These are phyloP conservation scores for Eupithecia tripunctaria DNA, from an alignment of 2,888 invertebrate species.

Conservation along the genomic window DNA sequence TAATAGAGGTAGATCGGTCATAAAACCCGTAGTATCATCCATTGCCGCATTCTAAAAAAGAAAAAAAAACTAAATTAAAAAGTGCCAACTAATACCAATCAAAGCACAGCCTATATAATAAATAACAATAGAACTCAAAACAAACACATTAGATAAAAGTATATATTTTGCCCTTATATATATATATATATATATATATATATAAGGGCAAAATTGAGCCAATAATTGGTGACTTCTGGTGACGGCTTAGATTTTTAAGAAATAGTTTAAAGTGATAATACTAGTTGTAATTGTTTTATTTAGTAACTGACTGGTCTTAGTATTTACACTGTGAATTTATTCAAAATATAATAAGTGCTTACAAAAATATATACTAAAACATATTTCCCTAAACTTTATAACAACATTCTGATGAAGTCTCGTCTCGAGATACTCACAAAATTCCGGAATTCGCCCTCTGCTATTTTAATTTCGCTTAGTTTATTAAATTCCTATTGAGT, in stretches of 20 bases:
- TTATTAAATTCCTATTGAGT: constrained; percentile 48
- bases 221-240: no score
- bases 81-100: background rate
- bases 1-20: constrained; percentile 94
- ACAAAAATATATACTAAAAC: background rate
- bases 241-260: no score
- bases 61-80: constrained; percentile 33
- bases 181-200: no score
- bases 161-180: no score
- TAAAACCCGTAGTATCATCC: constrained; percentile 94
- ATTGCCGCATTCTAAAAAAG: constrained; percentile 90
- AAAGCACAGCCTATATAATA: background rate
- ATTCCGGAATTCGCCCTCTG: constrained; percentile 40
- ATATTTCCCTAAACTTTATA: constrained; percentile 13
- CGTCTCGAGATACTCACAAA: constrained; percentile 37
- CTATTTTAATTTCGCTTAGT: constrained; percentile 47
- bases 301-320: no score
- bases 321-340: no score
- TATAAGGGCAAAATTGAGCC: background rate
- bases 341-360: no score
- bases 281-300: no score
- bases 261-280: no score
- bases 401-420: constrained; percentile 19
- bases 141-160: background rate
- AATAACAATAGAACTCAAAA: background rate